Evolutionary conservation across 2,797 vertebrate species (phyloP).

Genomic region (Diplodus sargus): DNA sequence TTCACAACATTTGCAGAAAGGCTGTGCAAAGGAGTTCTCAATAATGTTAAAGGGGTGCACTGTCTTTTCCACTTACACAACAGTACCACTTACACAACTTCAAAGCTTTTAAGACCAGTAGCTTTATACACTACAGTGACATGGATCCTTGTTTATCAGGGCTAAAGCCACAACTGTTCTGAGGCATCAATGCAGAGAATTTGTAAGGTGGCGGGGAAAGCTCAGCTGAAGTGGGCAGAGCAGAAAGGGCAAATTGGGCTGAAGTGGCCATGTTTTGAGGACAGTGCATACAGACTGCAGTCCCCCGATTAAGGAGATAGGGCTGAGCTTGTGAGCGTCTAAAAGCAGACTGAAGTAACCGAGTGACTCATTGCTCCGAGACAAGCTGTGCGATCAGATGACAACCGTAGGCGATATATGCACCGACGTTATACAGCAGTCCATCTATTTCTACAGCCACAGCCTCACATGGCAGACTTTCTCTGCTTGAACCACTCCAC

Average conservation of each 20-base stretch:
- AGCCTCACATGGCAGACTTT: conserved; percentile 21
- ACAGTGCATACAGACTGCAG: conserved; percentile 41
- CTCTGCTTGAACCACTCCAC: conserved; percentile 7
- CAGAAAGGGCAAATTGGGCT: conserved; percentile 18
- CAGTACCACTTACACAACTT: background rate
- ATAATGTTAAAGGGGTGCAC: background rate
- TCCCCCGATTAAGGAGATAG: conserved; percentile 65
- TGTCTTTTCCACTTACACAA: background rate
- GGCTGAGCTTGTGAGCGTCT: conserved; percentile 58
- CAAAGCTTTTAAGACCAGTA: conserved; percentile 11
- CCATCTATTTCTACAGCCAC: conserved; percentile 41
- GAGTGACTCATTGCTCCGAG: conserved; percentile 65
- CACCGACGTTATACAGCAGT: conserved; percentile 24
- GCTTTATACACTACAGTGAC: background rate
- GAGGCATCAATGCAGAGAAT: background rate
- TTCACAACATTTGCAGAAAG: background rate
- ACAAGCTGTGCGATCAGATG: conserved; percentile 64
- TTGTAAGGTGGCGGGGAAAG: background rate
- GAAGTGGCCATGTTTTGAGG: conserved; percentile 29
- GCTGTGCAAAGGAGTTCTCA: conserved; percentile 1
- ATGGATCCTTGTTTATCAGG: background rate
- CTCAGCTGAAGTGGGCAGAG: background rate
- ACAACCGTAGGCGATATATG: conserved; percentile 54
- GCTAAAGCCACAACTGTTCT: background rate
- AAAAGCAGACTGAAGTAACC: conserved; percentile 70